phyloP scores from a whole-genome alignment of 2,797 vertebrate genomes.

The Smutsia temminckii region DNA sequence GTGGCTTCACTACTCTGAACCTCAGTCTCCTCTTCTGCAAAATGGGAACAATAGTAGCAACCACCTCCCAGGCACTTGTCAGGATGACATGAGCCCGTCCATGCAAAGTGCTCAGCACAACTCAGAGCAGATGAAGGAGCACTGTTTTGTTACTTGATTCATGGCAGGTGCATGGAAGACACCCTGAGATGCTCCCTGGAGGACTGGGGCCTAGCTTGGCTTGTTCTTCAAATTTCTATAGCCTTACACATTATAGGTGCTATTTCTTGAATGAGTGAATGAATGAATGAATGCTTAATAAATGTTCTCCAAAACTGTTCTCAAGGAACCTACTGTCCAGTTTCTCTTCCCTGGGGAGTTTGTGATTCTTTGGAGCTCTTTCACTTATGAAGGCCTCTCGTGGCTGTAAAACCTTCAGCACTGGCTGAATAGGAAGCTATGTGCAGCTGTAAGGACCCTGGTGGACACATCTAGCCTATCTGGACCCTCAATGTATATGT shows the following conservation, averaged over 20 bases:
- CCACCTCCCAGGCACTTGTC: not conserved
- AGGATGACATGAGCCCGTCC: not conserved
- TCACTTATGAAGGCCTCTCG: not conserved
- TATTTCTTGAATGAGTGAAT: not conserved
- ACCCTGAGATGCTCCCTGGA: not conserved
- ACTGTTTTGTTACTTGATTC: not conserved
- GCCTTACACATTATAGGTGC: not conserved
- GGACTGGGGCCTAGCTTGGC: not conserved
- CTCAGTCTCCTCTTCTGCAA: not conserved
- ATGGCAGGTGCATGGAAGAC: not conserved
- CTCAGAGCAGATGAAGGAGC: not conserved
- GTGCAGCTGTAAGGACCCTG: not conserved
- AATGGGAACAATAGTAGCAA: not conserved
- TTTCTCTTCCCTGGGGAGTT: no score
- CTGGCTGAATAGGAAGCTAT: not conserved
- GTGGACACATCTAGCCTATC: not conserved
- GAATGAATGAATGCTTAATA: not conserved
- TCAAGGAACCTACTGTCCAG: not conserved
- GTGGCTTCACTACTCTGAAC: not conserved
- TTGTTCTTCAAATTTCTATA: not conserved
- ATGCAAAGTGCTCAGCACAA: not conserved
- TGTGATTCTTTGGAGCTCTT: not conserved
- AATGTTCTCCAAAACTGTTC: not conserved
- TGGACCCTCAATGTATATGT: fast-evolving
- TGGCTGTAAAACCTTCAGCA: not conserved